Conservation (phyloP, 2,113 vertebrate species). For the Ameiurus melas region DNA sequence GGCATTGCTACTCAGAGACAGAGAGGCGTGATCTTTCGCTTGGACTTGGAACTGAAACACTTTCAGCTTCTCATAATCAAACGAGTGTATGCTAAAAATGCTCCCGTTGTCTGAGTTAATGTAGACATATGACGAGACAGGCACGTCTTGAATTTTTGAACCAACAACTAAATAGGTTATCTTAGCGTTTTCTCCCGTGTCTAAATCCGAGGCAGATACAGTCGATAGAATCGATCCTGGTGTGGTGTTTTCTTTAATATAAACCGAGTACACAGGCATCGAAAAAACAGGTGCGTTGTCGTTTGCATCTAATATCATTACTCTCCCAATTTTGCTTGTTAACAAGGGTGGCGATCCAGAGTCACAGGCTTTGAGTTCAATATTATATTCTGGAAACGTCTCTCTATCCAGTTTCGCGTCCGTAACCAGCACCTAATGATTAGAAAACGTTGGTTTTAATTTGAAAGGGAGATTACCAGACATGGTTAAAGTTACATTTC, state of each 20-base stretch:
- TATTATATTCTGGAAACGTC: constrained; percentile 69
- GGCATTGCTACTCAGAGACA: constrained; percentile 69
- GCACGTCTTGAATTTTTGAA: constrained; percentile 67
- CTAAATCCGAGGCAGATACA: constrained; percentile 72
- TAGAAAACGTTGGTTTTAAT: constrained; percentile 79
- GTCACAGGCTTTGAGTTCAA: constrained; percentile 77
- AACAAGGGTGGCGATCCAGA: constrained; percentile 73
- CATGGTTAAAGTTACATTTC: constrained; percentile 75
- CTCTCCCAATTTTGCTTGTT: constrained; percentile 67
- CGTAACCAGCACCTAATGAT: constrained; percentile 81
- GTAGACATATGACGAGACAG: constrained; percentile 78
- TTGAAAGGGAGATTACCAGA: constrained; percentile 75
- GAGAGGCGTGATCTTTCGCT: constrained; percentile 74
- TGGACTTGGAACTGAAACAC: constrained; percentile 72
- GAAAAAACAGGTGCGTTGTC: constrained; percentile 80
- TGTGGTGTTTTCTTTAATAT: constrained; percentile 73
- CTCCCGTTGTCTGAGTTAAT: constrained; percentile 74
- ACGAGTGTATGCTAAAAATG: constrained; percentile 67
- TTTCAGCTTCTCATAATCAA: constrained; percentile 77
- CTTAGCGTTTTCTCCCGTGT: constrained; percentile 71
- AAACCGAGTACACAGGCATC: constrained; percentile 69
- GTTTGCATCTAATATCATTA: constrained; percentile 77
- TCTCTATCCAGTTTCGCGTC: constrained; percentile 75
- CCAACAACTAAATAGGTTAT: constrained; percentile 81
- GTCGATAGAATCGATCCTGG: constrained; percentile 69